Evolutionary conservation across 2,113 vertebrate species (phyloP).

Genomic region (Eulacestoma nigropectus): DNA sequence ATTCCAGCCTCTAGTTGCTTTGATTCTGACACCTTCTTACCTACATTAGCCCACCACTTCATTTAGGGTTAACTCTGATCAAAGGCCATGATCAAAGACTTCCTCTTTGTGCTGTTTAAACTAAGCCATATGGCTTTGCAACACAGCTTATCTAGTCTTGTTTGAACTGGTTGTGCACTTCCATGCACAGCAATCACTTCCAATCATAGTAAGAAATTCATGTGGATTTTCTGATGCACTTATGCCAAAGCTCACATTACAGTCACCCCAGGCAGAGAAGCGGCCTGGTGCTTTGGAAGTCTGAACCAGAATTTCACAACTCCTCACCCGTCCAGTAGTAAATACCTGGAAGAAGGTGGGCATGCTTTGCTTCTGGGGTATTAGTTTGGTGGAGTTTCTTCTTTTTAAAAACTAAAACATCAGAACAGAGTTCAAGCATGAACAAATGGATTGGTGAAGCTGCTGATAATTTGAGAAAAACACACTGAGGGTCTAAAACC

Average conservation of each 20-base stretch:
- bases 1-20: background rate
- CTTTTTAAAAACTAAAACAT: background rate
- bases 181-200: slow-evolving; percentile 27
- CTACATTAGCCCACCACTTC: slow-evolving; percentile 45
- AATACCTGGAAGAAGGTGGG: background rate
- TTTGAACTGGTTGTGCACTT: slow-evolving; percentile 53
- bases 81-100: slow-evolving; percentile 65
- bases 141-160: slow-evolving; percentile 62
- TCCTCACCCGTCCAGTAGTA: background rate
- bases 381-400: background rate
- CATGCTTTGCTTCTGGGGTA: background rate
- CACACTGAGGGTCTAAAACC: background rate
- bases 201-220: slow-evolving; percentile 43
- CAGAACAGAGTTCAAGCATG: background rate
- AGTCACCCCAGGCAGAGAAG: background rate
- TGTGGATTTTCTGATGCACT: slow-evolving; percentile 41
- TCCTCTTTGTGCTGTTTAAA: slow-evolving; percentile 50
- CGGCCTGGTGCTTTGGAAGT: background rate
- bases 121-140: slow-evolving; percentile 64
- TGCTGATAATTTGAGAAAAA: background rate
- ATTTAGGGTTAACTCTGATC: slow-evolving; percentile 58
- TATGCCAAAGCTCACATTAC: slow-evolving; percentile 34
- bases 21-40: slow-evolving; percentile 59
- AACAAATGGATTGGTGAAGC: background rate
- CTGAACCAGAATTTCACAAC: background rate